A percentile compares a stretch with the other conserved stretches of the same genome.
These are phyloP conservation scores for Charadrius vociferus DNA, from an alignment of 2,113 vertebrate species.

Conservation along the genomic window DNA sequence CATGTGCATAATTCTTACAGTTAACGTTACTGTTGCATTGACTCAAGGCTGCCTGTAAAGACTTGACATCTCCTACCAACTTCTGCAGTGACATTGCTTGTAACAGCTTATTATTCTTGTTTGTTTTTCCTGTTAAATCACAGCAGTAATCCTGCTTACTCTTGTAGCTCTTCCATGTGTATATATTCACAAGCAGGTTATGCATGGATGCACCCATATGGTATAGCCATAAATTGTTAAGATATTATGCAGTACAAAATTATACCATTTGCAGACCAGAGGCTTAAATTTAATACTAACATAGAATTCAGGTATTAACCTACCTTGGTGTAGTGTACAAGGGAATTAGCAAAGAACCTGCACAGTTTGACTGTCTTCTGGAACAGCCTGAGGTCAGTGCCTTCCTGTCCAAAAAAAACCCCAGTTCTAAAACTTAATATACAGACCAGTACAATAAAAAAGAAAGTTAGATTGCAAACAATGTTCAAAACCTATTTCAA, in stretches of 20 bases:
- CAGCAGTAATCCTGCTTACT: background rate
- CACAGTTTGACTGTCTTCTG: conserved; percentile 93
- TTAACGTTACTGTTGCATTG: background rate
- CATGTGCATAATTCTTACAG: background rate
- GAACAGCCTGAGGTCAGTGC: conserved; percentile 84
- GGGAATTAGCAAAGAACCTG: conserved; percentile 93
- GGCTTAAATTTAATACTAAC: background rate
- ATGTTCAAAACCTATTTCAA: background rate
- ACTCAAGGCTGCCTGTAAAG: background rate
- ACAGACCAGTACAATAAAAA: background rate
- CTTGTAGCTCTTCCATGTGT: no score
- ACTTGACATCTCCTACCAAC: background rate
- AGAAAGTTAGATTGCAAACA: background rate
- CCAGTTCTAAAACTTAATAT: background rate
- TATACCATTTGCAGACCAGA: background rate
- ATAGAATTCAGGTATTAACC: background rate
- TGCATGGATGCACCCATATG: background rate
- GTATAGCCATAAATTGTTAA: background rate
- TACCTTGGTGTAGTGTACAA: conserved; percentile 96
- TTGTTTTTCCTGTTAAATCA: background rate
- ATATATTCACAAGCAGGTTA: background rate
- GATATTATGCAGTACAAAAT: background rate
- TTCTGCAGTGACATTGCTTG: background rate
- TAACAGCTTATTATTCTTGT: background rate
- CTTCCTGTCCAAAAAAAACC: conserved; percentile 72